Conservation (phyloP, 2,888 invertebrate genomes). For the Melanophora roralis region DNA sequence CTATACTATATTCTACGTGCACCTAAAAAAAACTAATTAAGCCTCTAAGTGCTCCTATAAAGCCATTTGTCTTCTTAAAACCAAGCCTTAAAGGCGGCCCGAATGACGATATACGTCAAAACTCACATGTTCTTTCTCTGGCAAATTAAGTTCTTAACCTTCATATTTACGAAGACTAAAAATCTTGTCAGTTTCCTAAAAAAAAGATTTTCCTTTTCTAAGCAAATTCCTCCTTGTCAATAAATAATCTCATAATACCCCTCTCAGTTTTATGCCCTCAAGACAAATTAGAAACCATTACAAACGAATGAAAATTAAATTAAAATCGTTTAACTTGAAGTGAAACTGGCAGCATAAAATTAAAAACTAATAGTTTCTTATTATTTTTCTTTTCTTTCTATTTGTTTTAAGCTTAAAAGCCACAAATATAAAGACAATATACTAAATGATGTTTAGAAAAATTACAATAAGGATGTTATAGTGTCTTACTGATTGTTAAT, state of each 20-base stretch:
- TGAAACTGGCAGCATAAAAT: slow-evolving; percentile 36
- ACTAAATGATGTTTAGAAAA: background rate
- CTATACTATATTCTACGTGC: no score
- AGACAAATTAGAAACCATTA: slow-evolving; percentile 27
- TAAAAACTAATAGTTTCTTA: slow-evolving; percentile 36
- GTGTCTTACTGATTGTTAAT: background rate
- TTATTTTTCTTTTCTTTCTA: background rate
- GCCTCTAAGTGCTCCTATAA: no score
- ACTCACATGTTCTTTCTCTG: no score
- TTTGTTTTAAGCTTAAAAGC: slow-evolving; percentile 12
- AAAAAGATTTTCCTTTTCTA: no score
- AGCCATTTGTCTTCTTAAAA: no score
- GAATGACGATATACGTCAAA: no score
- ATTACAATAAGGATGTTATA: background rate
- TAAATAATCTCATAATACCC: background rate
- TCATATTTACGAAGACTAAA: no score
- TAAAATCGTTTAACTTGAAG: slow-evolving; percentile 32
- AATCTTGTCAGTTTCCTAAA: no score
- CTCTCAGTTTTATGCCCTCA: slow-evolving; percentile 6
- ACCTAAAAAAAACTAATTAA: no score
- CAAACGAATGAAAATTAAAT: slow-evolving; percentile 26
- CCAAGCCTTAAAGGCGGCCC: no score
- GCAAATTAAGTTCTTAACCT: no score
- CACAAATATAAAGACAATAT: background rate
- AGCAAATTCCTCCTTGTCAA: background rate